Conservation (phyloP, 1,140 invertebrate genomes). For the Zophobas morio region DNA sequence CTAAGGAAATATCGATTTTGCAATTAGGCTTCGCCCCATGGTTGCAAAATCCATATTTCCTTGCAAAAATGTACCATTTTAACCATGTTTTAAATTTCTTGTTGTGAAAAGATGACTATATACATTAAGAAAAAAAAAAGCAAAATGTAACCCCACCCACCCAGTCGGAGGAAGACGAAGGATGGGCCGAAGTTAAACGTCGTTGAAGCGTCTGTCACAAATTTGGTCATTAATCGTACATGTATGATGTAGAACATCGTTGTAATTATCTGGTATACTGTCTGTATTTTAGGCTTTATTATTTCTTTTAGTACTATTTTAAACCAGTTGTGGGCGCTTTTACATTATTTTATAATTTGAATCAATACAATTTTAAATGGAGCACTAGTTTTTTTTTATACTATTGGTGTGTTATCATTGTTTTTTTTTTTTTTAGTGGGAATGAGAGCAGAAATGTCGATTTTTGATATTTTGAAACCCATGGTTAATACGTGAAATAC, state of each 20-base stretch:
- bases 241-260: not conserved
- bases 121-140: no score
- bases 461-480: conserved; percentile 20
- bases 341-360: conserved; percentile 31
- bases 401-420: conserved; percentile 41
- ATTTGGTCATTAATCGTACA: not conserved
- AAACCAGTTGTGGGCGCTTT: conserved; percentile 23
- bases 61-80: no score
- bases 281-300: conserved; percentile 12
- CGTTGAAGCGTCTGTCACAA: conserved; percentile 24
- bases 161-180: conserved; percentile 24
- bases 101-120: no score
- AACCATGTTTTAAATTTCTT: no score
- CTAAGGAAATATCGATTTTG: no score
- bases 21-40: no score
- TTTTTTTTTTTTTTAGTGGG: not conserved
- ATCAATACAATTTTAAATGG: conserved; percentile 33
- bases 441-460: not conserved
- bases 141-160: not conserved
- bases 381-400: conserved; percentile 35
- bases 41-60: no score
- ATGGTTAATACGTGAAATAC: no score
- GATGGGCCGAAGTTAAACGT: conserved; percentile 35
- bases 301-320: conserved; percentile 19
- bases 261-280: conserved; percentile 4